These are phyloP conservation scores for Drosophila nigrodunni DNA, from an alignment of 1,140 invertebrate genomes.

Conservation along the genomic window DNA sequence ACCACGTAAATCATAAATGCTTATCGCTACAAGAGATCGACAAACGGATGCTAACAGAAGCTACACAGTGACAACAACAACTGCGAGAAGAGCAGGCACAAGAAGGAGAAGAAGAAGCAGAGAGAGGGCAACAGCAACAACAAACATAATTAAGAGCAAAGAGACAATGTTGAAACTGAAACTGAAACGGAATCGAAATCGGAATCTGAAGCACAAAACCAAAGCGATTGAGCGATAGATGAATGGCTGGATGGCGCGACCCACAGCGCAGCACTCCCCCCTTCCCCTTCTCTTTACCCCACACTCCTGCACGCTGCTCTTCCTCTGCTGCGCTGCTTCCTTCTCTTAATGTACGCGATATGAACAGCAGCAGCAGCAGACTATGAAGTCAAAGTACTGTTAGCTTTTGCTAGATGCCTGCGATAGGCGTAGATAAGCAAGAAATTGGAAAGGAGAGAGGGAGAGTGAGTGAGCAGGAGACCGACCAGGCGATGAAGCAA, in stretches of 20 bases:
- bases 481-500: too few species aligned
- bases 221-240: constrained; percentile 60
- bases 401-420: constrained; percentile 56
- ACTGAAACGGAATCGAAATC: constrained; percentile 43
- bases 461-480: neutral
- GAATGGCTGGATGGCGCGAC: constrained; percentile 25
- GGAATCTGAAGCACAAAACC: constrained; percentile 44
- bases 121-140: constrained; percentile 15
- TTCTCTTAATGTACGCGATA: constrained; percentile 45
- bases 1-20: constrained; percentile 80
- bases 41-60: constrained; percentile 74
- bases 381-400: constrained; percentile 45
- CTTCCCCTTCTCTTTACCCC: neutral
- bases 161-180: constrained; percentile 35
- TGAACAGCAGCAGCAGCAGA: constrained; percentile 31
- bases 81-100: constrained; percentile 35
- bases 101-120: too few species aligned
- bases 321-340: neutral
- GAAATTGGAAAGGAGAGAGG: neutral
- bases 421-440: constrained; percentile 48
- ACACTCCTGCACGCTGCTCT: neutral
- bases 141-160: constrained; percentile 79
- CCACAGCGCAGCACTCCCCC: constrained; percentile 7
- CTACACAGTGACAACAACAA: constrained; percentile 33
- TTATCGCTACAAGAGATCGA: constrained; percentile 73